Evolutionary conservation across 1,140 invertebrate genomes (phyloP).

Genomic region (Telenomus remus): DNA sequence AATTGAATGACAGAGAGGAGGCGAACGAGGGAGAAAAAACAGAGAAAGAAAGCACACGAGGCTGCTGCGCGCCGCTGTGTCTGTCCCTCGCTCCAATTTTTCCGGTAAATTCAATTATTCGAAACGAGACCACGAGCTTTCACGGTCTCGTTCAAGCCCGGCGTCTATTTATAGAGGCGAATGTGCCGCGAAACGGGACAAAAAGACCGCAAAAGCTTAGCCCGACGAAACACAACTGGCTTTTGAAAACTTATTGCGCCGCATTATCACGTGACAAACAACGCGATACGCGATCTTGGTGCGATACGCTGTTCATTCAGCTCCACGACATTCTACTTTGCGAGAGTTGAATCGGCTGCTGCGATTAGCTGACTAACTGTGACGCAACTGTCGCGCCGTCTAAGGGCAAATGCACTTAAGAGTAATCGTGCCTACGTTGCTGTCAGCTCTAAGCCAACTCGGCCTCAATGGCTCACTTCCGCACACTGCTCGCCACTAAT

Average conservation of each 20-base stretch:
- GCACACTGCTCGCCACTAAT: slow-evolving; percentile 53
- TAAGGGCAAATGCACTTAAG: slow-evolving; percentile 60
- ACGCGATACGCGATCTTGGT: not conserved
- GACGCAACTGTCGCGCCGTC: slow-evolving; percentile 60
- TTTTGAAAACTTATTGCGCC: no score
- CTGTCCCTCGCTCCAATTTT: slow-evolving; percentile 60
- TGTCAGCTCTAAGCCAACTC: slow-evolving; percentile 56
- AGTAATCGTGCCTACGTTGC: slow-evolving; percentile 60
- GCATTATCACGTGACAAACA: not conserved
- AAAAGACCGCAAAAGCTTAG: slow-evolving; percentile 46
- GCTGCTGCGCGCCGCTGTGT: slow-evolving; percentile 16
- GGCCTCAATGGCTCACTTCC: slow-evolving; percentile 61
- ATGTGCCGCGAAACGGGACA: slow-evolving; percentile 13
- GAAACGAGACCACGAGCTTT: slow-evolving; percentile 72
- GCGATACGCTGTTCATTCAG: no score
- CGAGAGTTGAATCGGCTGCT: slow-evolving; percentile 21
- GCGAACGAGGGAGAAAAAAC: slow-evolving; percentile 32
- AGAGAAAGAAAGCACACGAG: slow-evolving; percentile 39
- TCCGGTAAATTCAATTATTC: slow-evolving; percentile 71
- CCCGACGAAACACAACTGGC: not conserved
- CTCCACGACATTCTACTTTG: slow-evolving; percentile 1
- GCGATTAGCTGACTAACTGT: slow-evolving; percentile 46
- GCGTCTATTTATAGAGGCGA: slow-evolving; percentile 61
- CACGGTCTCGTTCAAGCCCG: slow-evolving; percentile 67
- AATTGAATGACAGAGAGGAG: slow-evolving; percentile 48